A percentile compares a stretch with the other conserved stretches of the same genome.
These are phyloP conservation scores for Lutraria lutraria DNA, from an alignment of 2,888 invertebrate species.

Conservation along the genomic window DNA sequence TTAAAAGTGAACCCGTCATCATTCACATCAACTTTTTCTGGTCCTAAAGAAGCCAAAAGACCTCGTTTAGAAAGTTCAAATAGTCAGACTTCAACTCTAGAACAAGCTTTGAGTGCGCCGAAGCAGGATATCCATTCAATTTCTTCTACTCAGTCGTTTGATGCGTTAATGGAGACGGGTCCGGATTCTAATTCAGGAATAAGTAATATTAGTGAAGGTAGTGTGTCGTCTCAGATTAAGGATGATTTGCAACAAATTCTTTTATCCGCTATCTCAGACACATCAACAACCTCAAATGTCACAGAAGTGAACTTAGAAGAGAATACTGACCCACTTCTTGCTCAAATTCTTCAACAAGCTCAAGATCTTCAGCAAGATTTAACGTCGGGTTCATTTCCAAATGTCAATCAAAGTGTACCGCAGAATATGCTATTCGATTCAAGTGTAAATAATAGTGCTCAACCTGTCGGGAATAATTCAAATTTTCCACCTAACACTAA, in stretches of 20 bases:
- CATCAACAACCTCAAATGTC: conserved; percentile 16
- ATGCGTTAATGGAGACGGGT: conserved; percentile 37
- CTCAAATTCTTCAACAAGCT: conserved; percentile 94
- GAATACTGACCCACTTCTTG: conserved; percentile 89
- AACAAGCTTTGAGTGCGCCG: conserved; percentile 53
- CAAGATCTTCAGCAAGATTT: conserved; percentile 90
- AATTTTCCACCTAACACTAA: conserved; percentile 19
- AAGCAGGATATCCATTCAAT: conserved; percentile 37
- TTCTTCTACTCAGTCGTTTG: conserved; percentile 45
- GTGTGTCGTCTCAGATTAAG: conserved; percentile 59
- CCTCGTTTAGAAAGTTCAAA: conserved; percentile 45
- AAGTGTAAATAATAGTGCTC: conserved; percentile 50
- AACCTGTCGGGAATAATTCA: conserved; percentile 12
- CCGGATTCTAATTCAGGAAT: conserved; percentile 65
- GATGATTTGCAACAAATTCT: conserved; percentile 74
- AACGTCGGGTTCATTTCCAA: conserved; percentile 59
- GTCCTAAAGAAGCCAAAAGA: conserved; percentile 37
- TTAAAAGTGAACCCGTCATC: conserved; percentile 73
- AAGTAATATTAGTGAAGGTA: conserved; percentile 61
- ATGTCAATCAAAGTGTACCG: conserved; percentile 40
- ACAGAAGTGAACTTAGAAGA: conserved; percentile 76
- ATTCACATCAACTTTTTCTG: conserved; percentile 30
- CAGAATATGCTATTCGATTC: conserved; percentile 36
- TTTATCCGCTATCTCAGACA: conserved; percentile 45
- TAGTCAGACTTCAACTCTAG: conserved; percentile 53